Base-by-base conservation (phyloP, 2,888 invertebrate species). In the Thymelicus sylvestris region DNA sequence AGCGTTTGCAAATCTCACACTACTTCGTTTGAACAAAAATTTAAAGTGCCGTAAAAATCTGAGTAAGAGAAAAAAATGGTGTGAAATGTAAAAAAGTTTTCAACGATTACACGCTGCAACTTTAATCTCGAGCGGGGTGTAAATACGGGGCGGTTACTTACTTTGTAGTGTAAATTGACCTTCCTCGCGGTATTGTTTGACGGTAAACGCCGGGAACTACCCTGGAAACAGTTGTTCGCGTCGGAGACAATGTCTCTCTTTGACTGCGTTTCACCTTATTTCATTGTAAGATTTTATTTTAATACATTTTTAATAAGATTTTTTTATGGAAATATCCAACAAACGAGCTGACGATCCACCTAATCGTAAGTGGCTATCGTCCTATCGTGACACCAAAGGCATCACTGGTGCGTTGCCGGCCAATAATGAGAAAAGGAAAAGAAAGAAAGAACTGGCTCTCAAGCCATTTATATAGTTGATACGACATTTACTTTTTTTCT, bases 91-190 rank as follows among this genome's bases (percentile, higher is more conserved):
- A 59, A 44, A 44, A 4, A 59, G 59, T n/a, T 15, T 59, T 38
- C 6, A 59, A 39, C 59, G 39, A 39, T 59, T 59, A 39, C 50
- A 31, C 50, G 39, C 31, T 2, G 38, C 24, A 52, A 64, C 15
- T 64, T 64, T 64, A 38, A 64, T 64, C 64, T 39, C 38, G 38
- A 38, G 64, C 64, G 1, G 12, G 4, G 62, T 13, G 50, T 50
- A 52, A 52, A 50, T 39, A 64, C 15, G 52, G 24, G 10, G 52
- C 64, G 52, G 38, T 10, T 52, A 64, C 52, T 39, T 48, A 39
- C 64, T 50, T 50, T 50, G 64, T 38, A 64, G 64, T 64, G 52
- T 38, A 64, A 64, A 64, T 64, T 64, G 64, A 64, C 64, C 64
- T 64, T 64, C 64, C 55, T 50, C 48, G 15, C 41, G 61, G 41